phyloP scores from a whole-genome alignment of 2,888 invertebrate genomes.

The Lepidochitona cinerea region DNA sequence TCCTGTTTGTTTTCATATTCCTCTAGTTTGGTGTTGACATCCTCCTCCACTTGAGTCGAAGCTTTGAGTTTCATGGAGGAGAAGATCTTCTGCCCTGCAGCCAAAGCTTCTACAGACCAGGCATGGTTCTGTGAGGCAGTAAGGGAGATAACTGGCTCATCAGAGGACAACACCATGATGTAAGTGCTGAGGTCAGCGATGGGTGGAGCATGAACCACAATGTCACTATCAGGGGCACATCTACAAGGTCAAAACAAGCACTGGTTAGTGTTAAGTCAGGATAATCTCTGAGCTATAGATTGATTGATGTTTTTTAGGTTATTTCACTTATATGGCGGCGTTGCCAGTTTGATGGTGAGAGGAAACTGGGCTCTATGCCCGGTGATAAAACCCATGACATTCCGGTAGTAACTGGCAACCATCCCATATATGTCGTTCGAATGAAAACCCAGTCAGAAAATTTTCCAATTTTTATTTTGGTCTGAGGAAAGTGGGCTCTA shows the following conservation, averaged over 20 bases:
- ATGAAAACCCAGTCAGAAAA: too few relatives aligned
- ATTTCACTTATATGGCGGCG: too few relatives aligned
- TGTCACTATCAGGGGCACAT: not conserved
- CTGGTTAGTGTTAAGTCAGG: too few relatives aligned
- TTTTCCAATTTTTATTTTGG: too few relatives aligned
- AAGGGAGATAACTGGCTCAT: slow-evolving; percentile 86
- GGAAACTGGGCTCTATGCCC: too few relatives aligned
- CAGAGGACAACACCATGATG: slow-evolving; percentile 89
- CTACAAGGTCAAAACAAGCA: not conserved
- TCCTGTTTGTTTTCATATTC: not conserved
- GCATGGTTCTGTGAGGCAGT: slow-evolving; percentile 85
- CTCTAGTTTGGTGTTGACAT: slow-evolving; percentile 18
- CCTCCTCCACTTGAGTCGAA: slow-evolving; percentile 51
- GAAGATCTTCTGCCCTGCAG: slow-evolving; percentile 89
- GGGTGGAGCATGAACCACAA: not conserved
- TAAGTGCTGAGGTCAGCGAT: slow-evolving; percentile 78
- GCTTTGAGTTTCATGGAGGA: slow-evolving; percentile 83
- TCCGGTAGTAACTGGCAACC: too few relatives aligned
- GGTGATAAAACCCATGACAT: too few relatives aligned
- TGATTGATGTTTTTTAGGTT: too few relatives aligned
- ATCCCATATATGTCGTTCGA: too few relatives aligned
- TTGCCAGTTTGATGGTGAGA: too few relatives aligned
- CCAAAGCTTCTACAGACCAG: slow-evolving; percentile 88
- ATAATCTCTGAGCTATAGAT: too few relatives aligned
- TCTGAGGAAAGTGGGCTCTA: too few relatives aligned